These are phyloP conservation scores for Meda fulgida DNA, from an alignment of 2,797 vertebrate species.

Conservation along the genomic window DNA sequence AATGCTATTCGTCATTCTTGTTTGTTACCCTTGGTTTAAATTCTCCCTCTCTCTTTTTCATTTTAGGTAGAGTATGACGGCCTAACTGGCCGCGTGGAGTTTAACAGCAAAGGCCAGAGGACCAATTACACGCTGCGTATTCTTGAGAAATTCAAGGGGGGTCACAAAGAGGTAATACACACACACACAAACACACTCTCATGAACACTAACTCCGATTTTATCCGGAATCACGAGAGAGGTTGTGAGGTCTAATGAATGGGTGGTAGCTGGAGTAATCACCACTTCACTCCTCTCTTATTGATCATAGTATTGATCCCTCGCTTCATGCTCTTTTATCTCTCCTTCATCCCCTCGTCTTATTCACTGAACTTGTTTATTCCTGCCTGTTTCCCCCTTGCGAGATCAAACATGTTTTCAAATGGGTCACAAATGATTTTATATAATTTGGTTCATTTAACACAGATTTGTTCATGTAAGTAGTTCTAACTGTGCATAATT, in stretches of 20 bases:
- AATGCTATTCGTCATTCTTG: neutral
- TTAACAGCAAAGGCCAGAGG: conserved; percentile 92
- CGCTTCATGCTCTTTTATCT: conserved; percentile 5
- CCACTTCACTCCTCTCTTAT: conserved; percentile 30
- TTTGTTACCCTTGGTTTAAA: conserved; percentile 19
- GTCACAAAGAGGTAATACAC: conserved; percentile 83
- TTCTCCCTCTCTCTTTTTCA: neutral
- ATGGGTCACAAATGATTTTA: conserved; percentile 22
- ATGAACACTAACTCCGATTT: conserved; percentile 54
- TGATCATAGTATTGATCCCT: conserved; percentile 44
- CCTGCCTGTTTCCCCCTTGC: neutral
- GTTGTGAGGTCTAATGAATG: conserved; percentile 40
- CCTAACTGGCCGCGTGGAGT: conserved; percentile 87
- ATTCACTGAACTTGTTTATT: conserved; percentile 4
- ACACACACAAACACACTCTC: conserved; percentile 3
- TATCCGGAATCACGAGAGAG: conserved; percentile 29
- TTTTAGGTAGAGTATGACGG: conserved; percentile 88
- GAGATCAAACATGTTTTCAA: conserved; percentile 27
- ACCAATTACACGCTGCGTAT: conserved; percentile 90
- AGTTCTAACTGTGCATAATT: neutral
- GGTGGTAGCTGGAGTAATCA: conserved; percentile 50
- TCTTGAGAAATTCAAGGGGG: conserved; percentile 84
- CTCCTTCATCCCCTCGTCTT: conserved; percentile 24
- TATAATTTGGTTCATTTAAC: neutral
- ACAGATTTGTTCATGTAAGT: neutral